Percentiles rank a stretch among this genome's conserved stretches.
Conservation (phyloP, 2,797 vertebrate genomes). For the Darevskia mixta region DNA sequence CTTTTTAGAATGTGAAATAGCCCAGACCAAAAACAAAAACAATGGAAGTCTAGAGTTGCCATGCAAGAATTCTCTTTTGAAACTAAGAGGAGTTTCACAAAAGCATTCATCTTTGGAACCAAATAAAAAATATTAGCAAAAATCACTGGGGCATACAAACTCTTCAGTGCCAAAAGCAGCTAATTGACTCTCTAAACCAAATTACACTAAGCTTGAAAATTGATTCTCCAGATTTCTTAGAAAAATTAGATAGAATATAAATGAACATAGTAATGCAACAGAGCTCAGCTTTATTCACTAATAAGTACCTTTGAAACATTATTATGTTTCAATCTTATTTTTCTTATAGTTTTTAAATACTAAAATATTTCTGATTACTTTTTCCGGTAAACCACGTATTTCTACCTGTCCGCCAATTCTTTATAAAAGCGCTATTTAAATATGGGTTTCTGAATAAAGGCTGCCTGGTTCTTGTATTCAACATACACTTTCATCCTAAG, state of each 20-base stretch:
- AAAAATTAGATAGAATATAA: conserved; percentile 1
- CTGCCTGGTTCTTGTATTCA: background rate
- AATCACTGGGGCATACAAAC: background rate
- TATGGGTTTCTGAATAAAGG: background rate
- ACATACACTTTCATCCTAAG: background rate
- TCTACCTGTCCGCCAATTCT: background rate
- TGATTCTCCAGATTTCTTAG: background rate
- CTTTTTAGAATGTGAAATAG: background rate
- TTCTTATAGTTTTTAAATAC: background rate
- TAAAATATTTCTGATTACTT: background rate
- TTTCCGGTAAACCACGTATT: background rate
- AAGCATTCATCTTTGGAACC: background rate
- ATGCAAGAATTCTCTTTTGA: background rate
- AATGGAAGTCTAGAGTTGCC: background rate
- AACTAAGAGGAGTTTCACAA: background rate
- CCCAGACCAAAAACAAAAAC: background rate
- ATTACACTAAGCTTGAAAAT: conserved; percentile 10
- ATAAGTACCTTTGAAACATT: conserved; percentile 15
- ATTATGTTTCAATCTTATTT: background rate
- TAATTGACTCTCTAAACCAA: background rate
- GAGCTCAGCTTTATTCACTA: conserved; percentile 14
- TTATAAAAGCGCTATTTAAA: background rate
- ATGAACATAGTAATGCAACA: background rate
- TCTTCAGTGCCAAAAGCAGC: background rate
- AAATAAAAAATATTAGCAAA: background rate